Conservation (phyloP, 2,113 vertebrate species). For the Oriolus oriolus region DNA sequence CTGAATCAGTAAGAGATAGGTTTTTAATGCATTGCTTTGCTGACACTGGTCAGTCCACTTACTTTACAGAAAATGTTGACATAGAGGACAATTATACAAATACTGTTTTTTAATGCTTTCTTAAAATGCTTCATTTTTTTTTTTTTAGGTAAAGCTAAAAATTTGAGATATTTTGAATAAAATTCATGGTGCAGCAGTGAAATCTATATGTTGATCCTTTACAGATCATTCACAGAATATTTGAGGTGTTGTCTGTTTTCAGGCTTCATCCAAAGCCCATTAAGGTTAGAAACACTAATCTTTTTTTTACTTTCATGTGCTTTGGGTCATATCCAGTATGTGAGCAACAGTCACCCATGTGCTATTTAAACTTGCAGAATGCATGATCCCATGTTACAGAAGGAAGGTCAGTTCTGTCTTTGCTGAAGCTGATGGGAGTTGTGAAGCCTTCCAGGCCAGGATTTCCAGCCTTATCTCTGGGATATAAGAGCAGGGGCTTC, state of each 20-base stretch:
- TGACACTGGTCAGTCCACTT: constrained; percentile 54
- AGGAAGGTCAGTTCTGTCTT: not conserved
- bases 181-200: not conserved
- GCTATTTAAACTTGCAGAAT: not conserved
- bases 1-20: constrained; percentile 43
- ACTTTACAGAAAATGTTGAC: not conserved
- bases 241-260: not conserved
- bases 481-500: not conserved
- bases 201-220: not conserved
- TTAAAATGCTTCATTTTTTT: not conserved
- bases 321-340: not conserved
- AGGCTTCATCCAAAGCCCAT: not conserved
- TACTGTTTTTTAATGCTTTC: not conserved
- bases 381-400: not conserved
- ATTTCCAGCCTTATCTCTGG: not conserved
- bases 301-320: not conserved
- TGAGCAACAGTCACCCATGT: not conserved
- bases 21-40: constrained; percentile 50
- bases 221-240: not conserved
- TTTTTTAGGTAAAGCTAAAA: not conserved
- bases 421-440: not conserved
- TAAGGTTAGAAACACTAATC: not conserved
- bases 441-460: not conserved
- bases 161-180: not conserved
- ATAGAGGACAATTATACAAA: constrained; percentile 1